Base-by-base conservation (phyloP, 2,797 vertebrate species). In the Enteromius viviparus region DNA sequence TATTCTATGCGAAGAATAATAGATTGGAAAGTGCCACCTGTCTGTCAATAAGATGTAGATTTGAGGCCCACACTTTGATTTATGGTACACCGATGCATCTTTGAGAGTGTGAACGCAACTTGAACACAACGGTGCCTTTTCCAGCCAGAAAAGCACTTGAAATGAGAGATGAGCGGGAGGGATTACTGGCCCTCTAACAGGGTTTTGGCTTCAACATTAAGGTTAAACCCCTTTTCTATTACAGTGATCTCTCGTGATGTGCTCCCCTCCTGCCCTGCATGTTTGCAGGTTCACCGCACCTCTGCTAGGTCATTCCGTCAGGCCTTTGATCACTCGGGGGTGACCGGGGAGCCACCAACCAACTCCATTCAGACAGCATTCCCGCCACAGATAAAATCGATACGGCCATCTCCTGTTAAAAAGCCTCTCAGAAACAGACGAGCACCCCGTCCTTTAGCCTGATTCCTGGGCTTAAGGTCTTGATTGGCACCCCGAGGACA, bases 211-310 rank as follows among this genome's bases (percentile, higher is more conserved):
- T 90, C 89, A 91, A 95, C 94, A 94, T 94, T 95, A 94, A 95
- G 94, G 94, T 95, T 95, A 95, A 95, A 95, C 92, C 93, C 93
- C 92, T 93, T 94, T 95, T 94, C 94, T 94, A 94, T 95, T 95
- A 94, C 93, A 84, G 89, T 88, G 91, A 93, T 93, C 93, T 93
- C 91, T 91, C 90, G 91, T 87, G 93, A 92, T 92, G 94, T 93
- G 91, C 83, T 89, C 91, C 89, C 86, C 89, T 72, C 75, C 94
- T 92, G 86, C 93, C 94, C 91, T 87, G 84, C 88, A 60, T 94
- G 94, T 95, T 95, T 95, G 93, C 93, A 94, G 95, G 94, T 95
- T 95, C 94, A 94, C 84, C 89, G 92, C 89, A 88, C 91, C 91
- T 87, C 89, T 89, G 91, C 89, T 88, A 93, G 94, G 94, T 96